A percentile compares a stretch with the other conserved stretches of the same genome.
These are phyloP conservation scores for Glossophaga mutica DNA, from an alignment of 2,797 vertebrate genomes.

Conservation along the genomic window DNA sequence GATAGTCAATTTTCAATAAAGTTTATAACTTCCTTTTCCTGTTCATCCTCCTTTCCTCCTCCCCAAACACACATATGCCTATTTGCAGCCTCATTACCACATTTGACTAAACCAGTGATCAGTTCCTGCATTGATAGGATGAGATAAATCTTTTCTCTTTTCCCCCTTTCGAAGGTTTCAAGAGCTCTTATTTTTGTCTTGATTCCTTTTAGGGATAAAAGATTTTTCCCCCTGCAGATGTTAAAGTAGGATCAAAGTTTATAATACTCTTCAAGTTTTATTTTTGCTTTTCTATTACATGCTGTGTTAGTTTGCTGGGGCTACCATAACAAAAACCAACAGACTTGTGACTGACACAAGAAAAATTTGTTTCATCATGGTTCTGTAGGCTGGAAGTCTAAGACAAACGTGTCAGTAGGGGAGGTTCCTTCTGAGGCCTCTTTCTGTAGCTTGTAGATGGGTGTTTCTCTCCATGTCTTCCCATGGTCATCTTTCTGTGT, in stretches of 20 bases:
- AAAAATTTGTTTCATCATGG: not conserved
- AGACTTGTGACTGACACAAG: not conserved
- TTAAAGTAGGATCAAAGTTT: not conserved
- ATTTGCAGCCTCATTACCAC: not conserved
- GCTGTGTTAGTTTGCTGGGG: not conserved
- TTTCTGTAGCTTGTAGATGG: not conserved
- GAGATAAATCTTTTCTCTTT: not conserved
- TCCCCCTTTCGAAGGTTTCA: not conserved
- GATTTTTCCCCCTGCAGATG: not conserved
- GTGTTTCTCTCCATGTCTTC: not conserved
- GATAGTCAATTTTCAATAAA: not conserved
- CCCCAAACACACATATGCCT: not conserved
- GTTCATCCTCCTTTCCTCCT: not conserved
- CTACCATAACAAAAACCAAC: not conserved
- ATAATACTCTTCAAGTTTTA: not conserved
- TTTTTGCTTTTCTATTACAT: not conserved
- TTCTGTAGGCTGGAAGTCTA: not conserved
- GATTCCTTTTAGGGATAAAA: not conserved
- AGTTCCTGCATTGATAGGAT: not conserved
- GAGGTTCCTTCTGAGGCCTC: not conserved
- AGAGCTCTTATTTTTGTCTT: not conserved
- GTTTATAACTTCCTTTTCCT: not conserved
- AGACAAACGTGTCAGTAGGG: not conserved
- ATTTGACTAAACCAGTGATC: not conserved
- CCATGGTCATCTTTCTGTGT: not conserved